Base-by-base conservation (phyloP, 2,113 vertebrate genomes). In the Rhipidura dahli region DNA sequence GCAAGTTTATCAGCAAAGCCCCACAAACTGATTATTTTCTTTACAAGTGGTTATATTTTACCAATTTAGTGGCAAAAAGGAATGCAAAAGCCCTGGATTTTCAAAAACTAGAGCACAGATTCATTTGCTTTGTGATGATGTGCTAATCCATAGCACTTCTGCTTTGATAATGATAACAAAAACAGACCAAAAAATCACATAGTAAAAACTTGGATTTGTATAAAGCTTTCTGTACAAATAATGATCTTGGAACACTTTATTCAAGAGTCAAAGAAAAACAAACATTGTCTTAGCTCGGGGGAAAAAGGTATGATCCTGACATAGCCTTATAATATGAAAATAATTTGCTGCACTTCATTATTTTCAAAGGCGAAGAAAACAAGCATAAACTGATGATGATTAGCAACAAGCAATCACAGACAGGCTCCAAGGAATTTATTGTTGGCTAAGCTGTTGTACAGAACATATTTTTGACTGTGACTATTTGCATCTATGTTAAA, bases 401-500 rank as follows among this genome's bases (percentile, higher is more conserved):
- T 90, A 97, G 83, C 80, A 95, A 39, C 63, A 73, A 79, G 50
- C 78, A 94, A 72, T 90, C 90, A 89, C 47, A 80, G 50, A 47
- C 59, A 57, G 28, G 42, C 87, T 93, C 59, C 40, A 91, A 95
- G 75, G 65, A 84, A 95, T 63, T 94, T 91, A 56, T 86, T 87
- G 49, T 59, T 96, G 45, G 56, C 53, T 96, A 94, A 97, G 49
- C 78, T 91, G 44, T 87, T 75, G 70, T 57, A 65, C 37, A 91
- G 85, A 96, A 91, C 71, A 69, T 27, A 84, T 87, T 96, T 97
- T 96, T 96, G 49, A 28, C 61, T 94, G 37, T 81, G 78, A 94
- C 94, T 96, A 91, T 95, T 96, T 96, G 37, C 63, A 83, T 95
- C 80, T 92, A 63, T 91, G 93, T 66, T 75, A 93, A 50, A 94